These are phyloP conservation scores for Crotophaga sulcirostris DNA, from an alignment of 2,113 vertebrate genomes.

Conservation along the genomic window DNA sequence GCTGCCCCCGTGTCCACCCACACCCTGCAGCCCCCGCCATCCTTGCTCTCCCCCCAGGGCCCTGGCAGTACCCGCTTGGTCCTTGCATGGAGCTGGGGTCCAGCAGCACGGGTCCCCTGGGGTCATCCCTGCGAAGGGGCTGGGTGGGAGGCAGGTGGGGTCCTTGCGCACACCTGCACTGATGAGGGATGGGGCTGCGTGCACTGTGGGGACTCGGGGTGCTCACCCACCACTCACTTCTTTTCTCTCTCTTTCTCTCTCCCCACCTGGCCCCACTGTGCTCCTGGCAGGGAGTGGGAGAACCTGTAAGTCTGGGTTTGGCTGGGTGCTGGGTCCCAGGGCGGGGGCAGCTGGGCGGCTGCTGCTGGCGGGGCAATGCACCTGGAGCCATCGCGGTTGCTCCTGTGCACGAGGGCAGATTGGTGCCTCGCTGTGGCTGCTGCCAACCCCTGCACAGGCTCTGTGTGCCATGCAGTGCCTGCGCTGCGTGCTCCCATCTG, in stretches of 20 bases:
- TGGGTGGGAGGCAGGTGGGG: neutral
- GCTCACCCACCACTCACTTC: neutral
- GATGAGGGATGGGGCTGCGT: constrained; percentile 17
- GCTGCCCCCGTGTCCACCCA: neutral
- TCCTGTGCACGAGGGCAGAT: neutral
- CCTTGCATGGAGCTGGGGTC: neutral
- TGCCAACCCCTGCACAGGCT: neutral
- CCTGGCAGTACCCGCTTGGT: neutral
- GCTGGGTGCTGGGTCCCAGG: neutral
- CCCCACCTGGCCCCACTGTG: neutral
- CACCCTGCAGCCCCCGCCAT: neutral
- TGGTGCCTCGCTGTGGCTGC: too few relatives aligned
- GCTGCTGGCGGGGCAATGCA: rapidly evolving
- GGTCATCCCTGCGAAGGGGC: rapidly evolving
- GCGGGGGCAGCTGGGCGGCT: neutral
- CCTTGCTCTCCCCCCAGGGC: neutral
- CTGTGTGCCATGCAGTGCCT: rapidly evolving
- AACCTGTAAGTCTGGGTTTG: constrained; percentile 88
- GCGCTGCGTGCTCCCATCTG: rapidly evolving
- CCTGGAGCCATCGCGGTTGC: rapidly evolving
- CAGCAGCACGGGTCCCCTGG: neutral
- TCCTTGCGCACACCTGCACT: constrained; percentile 76
- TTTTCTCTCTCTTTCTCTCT: neutral
- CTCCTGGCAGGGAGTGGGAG: constrained; percentile 95
- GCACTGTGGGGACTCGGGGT: neutral